Conservation (phyloP, 1,140 invertebrate species). For the Ruditapes philippinarum region DNA sequence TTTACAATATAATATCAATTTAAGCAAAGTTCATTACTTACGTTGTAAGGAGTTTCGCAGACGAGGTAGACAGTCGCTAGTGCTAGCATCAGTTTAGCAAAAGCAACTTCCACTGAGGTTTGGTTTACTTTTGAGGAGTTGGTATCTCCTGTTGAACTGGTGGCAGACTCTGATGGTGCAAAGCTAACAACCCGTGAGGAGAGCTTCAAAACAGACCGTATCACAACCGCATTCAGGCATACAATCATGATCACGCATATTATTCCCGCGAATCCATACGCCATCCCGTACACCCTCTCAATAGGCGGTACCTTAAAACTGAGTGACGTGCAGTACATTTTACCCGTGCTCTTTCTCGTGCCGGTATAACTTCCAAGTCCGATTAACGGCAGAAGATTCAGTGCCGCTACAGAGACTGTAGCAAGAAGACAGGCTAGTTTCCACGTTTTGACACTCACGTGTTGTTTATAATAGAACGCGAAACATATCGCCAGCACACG, state of each 20-base stretch:
- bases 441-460: constrained; percentile 44
- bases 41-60: constrained; percentile 46
- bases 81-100: constrained; percentile 52
- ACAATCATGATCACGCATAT: constrained; percentile 31
- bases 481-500: constrained; percentile 47
- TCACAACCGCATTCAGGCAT: constrained; percentile 19
- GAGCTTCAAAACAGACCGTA: constrained; percentile 23
- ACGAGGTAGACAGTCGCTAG: constrained; percentile 40
- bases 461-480: constrained; percentile 55
- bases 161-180: background rate
- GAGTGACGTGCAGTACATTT: constrained; percentile 13
- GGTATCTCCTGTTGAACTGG: background rate
- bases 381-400: constrained; percentile 37
- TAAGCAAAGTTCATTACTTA: constrained; percentile 23
- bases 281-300: constrained; percentile 29
- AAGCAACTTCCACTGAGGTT: constrained; percentile 51
- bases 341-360: background rate
- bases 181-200: constrained; percentile 21
- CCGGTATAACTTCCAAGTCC: constrained; percentile 39
- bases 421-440: constrained; percentile 41
- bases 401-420: background rate
- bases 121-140: background rate
- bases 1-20: too few species aligned
- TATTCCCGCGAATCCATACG: constrained; percentile 21
- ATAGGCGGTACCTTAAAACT: background rate